Base-by-base conservation (phyloP, 2,888 invertebrate genomes). In the Oegoconia quadripuncta region DNA sequence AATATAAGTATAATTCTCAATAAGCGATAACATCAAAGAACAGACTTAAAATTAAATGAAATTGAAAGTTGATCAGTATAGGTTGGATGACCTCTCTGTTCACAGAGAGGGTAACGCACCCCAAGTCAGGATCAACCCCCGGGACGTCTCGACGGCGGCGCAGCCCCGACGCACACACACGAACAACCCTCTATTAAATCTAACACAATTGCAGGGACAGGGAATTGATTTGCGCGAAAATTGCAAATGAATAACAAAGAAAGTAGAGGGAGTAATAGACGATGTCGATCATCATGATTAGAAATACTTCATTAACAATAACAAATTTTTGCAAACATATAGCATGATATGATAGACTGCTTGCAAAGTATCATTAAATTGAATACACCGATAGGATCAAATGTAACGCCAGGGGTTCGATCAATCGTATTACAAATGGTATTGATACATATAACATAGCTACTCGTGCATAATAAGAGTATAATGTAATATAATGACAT, bases 61-160 rank as follows among this genome's bases (percentile, higher is more conserved):
- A n/a, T n/a, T 27, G 49, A 47, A 42, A 50, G 51, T 47, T 43
- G 52, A 59, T 58, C n/a, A n/a, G n/a, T n/a, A n/a, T 60, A 59
- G 60, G 71, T 73, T 69, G 59, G 68, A 61, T 55, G 70, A 73
- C 65, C 69, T 54, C 61, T 55, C 52, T 57, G 44, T 49, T 59
- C 56, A 50, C 45, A 47, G 44, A 42, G 47, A 76, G 86, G 86
- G 83, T 86, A 81, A 74, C 74, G 78, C 82, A 81, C 84, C 86
- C 86, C 72, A 82, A 80, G 78, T 81, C 78, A 79, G 72, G 78
- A 74, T 62, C 71, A 70, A 62, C 65, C 69, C 69, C 63, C 64
- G 76, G 76, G 74, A 73, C 61, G 69, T 59, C 59, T 57, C 60
- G 64, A 61, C 60, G 61, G 55, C 50, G 50, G 45, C 55, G 54